Evolutionary conservation across 2,113 vertebrate genomes (phyloP).

Genomic region (Nycticebus coucang): DNA sequence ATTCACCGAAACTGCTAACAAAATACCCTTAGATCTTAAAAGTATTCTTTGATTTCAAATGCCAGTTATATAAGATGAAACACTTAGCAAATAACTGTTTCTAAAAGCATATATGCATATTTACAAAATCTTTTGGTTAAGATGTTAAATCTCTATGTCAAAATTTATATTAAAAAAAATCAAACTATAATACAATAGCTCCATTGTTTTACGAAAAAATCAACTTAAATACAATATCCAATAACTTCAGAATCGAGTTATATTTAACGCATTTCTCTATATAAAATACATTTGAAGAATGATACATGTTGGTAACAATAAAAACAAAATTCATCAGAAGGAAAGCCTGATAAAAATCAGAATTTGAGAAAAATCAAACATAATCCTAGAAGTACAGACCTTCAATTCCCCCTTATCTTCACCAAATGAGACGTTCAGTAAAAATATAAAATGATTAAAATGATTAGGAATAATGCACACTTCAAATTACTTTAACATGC

Average conservation of each 20-base stretch:
- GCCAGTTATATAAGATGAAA: slow-evolving; percentile 18
- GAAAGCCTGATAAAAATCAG: neutral
- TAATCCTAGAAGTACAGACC: neutral
- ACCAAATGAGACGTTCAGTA: slow-evolving; percentile 8
- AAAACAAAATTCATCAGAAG: neutral
- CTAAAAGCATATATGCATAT: neutral
- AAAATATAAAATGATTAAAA: neutral
- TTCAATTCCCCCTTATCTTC: neutral
- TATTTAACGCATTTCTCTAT: slow-evolving; percentile 31
- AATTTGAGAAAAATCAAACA: slow-evolving; percentile 39
- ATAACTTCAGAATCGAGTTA: neutral
- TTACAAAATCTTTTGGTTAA: slow-evolving; percentile 1
- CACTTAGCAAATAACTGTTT: neutral
- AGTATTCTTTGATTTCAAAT: slow-evolving; percentile 34
- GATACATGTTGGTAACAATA: slow-evolving; percentile 16
- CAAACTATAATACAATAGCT: neutral
- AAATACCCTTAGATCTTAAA: slow-evolving; percentile 11
- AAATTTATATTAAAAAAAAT: slow-evolving; percentile 53
- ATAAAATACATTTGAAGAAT: slow-evolving; percentile 29
- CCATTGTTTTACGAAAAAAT: neutral
- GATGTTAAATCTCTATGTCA: neutral
- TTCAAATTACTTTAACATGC: slow-evolving; percentile 16
- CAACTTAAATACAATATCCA: slow-evolving; percentile 28
- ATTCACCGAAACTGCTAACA: slow-evolving; percentile 6
- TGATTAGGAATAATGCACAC: neutral